phyloP scores from a whole-genome alignment of 1,140 invertebrate genomes.

The Drosophila suzukii region DNA sequence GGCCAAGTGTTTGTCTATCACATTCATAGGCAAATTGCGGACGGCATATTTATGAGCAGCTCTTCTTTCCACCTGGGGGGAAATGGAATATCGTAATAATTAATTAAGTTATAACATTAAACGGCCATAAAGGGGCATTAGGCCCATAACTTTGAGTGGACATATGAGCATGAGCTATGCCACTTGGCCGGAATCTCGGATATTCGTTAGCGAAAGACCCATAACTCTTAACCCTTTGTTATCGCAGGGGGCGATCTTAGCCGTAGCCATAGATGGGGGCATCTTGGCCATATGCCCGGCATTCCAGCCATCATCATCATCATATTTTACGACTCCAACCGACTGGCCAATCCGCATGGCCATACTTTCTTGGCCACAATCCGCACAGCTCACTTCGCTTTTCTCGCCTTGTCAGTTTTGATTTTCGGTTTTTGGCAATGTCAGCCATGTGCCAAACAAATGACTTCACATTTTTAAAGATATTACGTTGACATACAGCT shows the following conservation, averaged over 20 bases:
- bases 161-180: slow-evolving; percentile 56
- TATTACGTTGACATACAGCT: slow-evolving; percentile 67
- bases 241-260: slow-evolving; percentile 49
- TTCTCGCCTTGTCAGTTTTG: slow-evolving; percentile 60
- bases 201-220: slow-evolving; percentile 48
- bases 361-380: slow-evolving; percentile 42
- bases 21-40: slow-evolving; percentile 72
- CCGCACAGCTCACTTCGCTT: slow-evolving; percentile 26
- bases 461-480: slow-evolving; percentile 78
- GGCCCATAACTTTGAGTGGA: slow-evolving; percentile 74
- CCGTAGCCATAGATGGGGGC: slow-evolving; percentile 16
- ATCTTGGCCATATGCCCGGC: slow-evolving; percentile 23
- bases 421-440: slow-evolving; percentile 60
- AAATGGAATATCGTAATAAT: slow-evolving; percentile 72
- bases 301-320: slow-evolving; percentile 55
- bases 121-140: slow-evolving; percentile 78
- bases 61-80: slow-evolving; percentile 19
- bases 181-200: slow-evolving; percentile 51
- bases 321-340: slow-evolving; percentile 46
- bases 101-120: slow-evolving; percentile 83
- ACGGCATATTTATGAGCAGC: slow-evolving; percentile 57
- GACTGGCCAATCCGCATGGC: not conserved
- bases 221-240: slow-evolving; percentile 65
- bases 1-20: slow-evolving; percentile 46
- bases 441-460: slow-evolving; percentile 72